phyloP scores from a whole-genome alignment of 2,888 invertebrate species.

The Sinohyriopsis cumingii region DNA sequence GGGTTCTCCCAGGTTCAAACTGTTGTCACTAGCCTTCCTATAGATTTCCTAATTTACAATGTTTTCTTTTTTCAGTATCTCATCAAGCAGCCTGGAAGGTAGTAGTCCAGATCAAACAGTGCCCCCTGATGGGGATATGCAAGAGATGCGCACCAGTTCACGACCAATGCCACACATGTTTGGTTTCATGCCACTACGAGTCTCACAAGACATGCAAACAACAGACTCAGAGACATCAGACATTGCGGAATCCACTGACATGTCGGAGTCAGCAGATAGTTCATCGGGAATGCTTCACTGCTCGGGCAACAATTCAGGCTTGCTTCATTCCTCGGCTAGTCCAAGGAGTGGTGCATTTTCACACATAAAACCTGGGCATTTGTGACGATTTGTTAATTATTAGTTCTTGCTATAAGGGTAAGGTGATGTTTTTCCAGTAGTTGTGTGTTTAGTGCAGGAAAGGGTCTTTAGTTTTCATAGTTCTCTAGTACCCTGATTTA shows the following conservation, averaged over 20 bases:
- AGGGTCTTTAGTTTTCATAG: no score
- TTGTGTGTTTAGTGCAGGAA: no score
- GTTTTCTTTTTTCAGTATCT: constrained; percentile 34
- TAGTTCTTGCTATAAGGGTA: no score
- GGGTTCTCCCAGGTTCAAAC: no score
- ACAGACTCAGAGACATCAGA: constrained; percentile 64
- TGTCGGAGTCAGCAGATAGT: constrained; percentile 44
- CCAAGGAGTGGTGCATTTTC: constrained; percentile 16
- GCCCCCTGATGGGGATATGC: constrained; percentile 27
- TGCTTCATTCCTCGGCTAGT: no score
- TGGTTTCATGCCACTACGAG: constrained; percentile 54
- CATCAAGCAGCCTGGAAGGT: constrained; percentile 49
- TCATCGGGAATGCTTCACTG: constrained; percentile 21
- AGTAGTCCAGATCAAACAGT: constrained; percentile 52
- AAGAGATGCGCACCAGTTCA: constrained; percentile 24
- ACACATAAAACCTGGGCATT: constrained; percentile 28
- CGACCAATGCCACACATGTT: constrained; percentile 46
- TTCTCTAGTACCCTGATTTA: no score
- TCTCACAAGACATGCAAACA: constrained; percentile 58
- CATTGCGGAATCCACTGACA: constrained; percentile 56
- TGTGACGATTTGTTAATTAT: constrained; percentile 16
- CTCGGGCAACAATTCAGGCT: constrained; percentile 9
- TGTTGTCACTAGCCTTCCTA: no score
- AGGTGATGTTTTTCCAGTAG: no score
- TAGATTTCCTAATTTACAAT: no score